Percentiles rank a stretch among this genome's conserved stretches.
These are phyloP conservation scores for Copidosoma floridanum DNA, from an alignment of 1,140 invertebrate species.

Conservation along the genomic window DNA sequence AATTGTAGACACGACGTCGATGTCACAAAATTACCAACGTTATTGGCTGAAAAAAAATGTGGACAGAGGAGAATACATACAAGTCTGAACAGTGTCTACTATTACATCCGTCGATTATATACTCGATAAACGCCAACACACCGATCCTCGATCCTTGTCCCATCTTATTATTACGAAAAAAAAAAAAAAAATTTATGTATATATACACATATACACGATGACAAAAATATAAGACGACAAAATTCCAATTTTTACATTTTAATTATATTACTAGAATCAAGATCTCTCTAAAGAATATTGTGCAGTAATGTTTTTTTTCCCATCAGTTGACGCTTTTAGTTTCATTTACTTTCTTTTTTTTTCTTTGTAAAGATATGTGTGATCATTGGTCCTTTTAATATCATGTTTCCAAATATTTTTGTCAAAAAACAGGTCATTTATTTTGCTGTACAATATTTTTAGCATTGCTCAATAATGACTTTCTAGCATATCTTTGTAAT, in stretches of 20 bases:
- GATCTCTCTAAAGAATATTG: conserved; percentile 18
- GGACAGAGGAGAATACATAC: conserved; percentile 52
- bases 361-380: too few species aligned
- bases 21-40: conserved; percentile 40
- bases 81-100: conserved; percentile 53
- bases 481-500: conserved; percentile 27
- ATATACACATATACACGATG: too few species aligned
- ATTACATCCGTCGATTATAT: conserved; percentile 44
- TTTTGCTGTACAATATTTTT: conserved; percentile 27
- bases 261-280: conserved; percentile 8
- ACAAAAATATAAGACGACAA: conserved; percentile 10
- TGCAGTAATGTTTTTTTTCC: conserved; percentile 20
- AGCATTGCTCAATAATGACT: conserved; percentile 4
- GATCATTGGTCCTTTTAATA: too few species aligned
- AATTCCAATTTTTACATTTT: conserved; percentile 22
- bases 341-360: too few species aligned
- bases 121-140: conserved; percentile 35
- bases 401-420: too few species aligned
- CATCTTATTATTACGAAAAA: conserved; percentile 18
- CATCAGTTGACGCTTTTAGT: too few species aligned
- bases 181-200: conserved; percentile 1
- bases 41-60: conserved; percentile 44
- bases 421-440: neutral
- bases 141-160: conserved; percentile 26
- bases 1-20: conserved; percentile 41